Conservation (phyloP, 2,797 vertebrate genomes). For the Xiphophorus birchmanni region DNA sequence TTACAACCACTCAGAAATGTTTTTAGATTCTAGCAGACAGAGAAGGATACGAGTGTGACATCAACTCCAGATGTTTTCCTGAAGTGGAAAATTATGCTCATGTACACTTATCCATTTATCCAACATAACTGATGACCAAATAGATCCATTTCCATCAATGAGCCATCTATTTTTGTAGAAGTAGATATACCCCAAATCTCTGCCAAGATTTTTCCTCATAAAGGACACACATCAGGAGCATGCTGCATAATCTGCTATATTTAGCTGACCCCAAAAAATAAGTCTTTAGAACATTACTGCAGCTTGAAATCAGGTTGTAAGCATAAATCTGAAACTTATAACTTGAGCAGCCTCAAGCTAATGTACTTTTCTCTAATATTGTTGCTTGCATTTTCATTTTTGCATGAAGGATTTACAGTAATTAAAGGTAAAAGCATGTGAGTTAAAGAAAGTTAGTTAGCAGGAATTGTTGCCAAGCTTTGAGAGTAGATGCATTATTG, state of each 20-base stretch:
- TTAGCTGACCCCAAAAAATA: neutral
- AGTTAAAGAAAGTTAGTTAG: neutral
- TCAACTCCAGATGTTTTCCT: neutral
- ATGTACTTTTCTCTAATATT: neutral
- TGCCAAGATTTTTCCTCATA: neutral
- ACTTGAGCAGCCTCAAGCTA: neutral
- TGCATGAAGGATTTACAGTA: neutral
- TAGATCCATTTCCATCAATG: neutral
- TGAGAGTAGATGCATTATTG: neutral
- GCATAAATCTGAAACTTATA: neutral
- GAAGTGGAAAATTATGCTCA: neutral
- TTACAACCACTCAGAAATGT: neutral
- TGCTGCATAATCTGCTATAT: neutral
- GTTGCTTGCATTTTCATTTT: neutral
- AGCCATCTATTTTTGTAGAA: neutral
- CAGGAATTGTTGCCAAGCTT: neutral
- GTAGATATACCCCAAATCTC: neutral
- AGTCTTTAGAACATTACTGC: neutral
- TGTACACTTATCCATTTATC: neutral
- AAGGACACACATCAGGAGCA: neutral
- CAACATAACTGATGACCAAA: neutral
- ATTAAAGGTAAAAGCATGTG: neutral
- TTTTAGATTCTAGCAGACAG: neutral
- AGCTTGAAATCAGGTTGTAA: neutral
- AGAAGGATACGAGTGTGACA: neutral